These are phyloP conservation scores for Atherix ibis DNA, from an alignment of 2,888 invertebrate species.

Conservation along the genomic window DNA sequence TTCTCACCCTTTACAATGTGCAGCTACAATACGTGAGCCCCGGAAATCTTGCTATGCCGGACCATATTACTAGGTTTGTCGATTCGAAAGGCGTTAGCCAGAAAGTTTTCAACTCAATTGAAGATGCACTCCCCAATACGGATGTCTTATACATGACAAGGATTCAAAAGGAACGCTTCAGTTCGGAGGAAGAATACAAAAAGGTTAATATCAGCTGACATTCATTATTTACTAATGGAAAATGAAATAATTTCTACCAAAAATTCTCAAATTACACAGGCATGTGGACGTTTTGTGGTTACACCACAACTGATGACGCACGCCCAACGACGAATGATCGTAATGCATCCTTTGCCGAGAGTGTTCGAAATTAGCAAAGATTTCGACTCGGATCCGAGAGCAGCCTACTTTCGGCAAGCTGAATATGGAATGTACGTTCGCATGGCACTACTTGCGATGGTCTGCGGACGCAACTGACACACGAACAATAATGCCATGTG, in stretches of 20 bases:
- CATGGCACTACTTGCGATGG: slow-evolving; percentile 91
- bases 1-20: slow-evolving; percentile 87
- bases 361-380: slow-evolving; percentile 88
- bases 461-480: slow-evolving; percentile 45
- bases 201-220: slow-evolving; percentile 44
- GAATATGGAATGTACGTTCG: slow-evolving; percentile 96
- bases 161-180: slow-evolving; percentile 88
- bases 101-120: slow-evolving; percentile 43
- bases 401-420: slow-evolving; percentile 96
- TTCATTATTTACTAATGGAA: no score
- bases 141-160: slow-evolving; percentile 98
- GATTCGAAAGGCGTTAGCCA: slow-evolving; percentile 64
- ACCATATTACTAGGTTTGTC: slow-evolving; percentile 65
- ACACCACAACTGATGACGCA: slow-evolving; percentile 92
- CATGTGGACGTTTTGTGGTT: slow-evolving; percentile 73
- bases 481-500: no score
- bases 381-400: slow-evolving; percentile 90
- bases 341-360: slow-evolving; percentile 94
- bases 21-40: slow-evolving; percentile 87
- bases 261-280: no score
- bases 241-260: no score
- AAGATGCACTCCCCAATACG: slow-evolving; percentile 77
- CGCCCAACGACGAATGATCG: slow-evolving; percentile 86
- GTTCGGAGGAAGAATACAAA: slow-evolving; percentile 67
- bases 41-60: slow-evolving; percentile 76